Base-by-base conservation (phyloP, 2,797 vertebrate species). In the Malurus splendens region DNA sequence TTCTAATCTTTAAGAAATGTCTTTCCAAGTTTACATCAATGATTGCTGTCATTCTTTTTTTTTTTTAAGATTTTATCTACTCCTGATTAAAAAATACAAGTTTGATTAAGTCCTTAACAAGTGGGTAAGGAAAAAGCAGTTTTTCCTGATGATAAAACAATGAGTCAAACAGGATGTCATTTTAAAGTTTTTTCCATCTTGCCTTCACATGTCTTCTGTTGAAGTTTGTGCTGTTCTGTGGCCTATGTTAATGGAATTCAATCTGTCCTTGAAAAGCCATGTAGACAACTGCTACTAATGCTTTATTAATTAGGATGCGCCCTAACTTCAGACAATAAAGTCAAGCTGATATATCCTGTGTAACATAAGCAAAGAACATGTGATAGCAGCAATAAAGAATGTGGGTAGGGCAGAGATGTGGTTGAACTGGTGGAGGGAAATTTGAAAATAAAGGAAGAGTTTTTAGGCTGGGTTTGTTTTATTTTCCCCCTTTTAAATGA, bases 261-360 rank as follows among this genome's bases (percentile, higher is more conserved):
- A 7, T 54, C 79, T 14, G 10, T 60, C 18, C 20, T 61, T 25
- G 51, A 74, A 82, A 82, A 82, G 10, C 12, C 3, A 1, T 5
- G 7, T 45, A 20, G 33, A 32, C 19, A 42, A 4, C 5, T 47
- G 19, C 27, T 89, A 25, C 39, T 75, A 18, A 33, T 38, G 6
- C 18, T 61, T 78, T 65, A 14, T 14, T 47, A 30, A 52, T 57
- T 30, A 28, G 17, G 10, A 18, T 60, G 23, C 50, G 16, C 14
- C 6, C 12, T 64, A 20, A 30, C 3, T 68, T 65, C 0, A 2
- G 10, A 17, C 2, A 6, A 4, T 66, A 6, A 57, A 64, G 17
- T 78, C 27, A 76, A 76, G 28, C 5, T 62, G 48, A 27, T 48
- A 18, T 3, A 56, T 4, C 6, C 20, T 48, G 4, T 30, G 13